Evolutionary conservation across 1,140 invertebrate genomes (phyloP).

Genomic region (Drosophila simulans): DNA sequence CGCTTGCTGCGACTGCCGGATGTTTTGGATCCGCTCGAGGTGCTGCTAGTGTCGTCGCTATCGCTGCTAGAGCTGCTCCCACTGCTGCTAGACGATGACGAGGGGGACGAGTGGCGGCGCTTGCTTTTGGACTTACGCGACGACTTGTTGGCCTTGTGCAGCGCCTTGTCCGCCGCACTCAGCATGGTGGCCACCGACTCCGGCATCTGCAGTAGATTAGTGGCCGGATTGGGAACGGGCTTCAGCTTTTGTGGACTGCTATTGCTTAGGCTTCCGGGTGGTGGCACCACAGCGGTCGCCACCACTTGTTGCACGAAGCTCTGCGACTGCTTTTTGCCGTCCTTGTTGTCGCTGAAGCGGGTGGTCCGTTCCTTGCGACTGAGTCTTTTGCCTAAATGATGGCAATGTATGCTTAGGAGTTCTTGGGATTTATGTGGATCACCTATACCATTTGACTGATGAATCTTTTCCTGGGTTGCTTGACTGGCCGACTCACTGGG

Average conservation of each 20-base stretch:
- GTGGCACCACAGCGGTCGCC: constrained; percentile 18
- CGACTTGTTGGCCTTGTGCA: constrained; percentile 60
- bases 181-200: constrained; percentile 64
- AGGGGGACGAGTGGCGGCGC: constrained; percentile 45
- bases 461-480: constrained; percentile 59
- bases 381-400: constrained; percentile 58
- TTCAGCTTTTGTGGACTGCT: constrained; percentile 38
- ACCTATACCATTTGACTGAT: constrained; percentile 58
- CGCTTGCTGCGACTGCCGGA: constrained; percentile 43
- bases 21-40: constrained; percentile 50
- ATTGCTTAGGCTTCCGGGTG: neutral
- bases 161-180: constrained; percentile 65
- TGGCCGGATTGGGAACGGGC: constrained; percentile 68
- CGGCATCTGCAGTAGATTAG: constrained; percentile 70
- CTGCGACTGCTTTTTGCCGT: constrained; percentile 55
- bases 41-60: constrained; percentile 33
- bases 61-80: constrained; percentile 42
- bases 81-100: constrained; percentile 57
- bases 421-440: no score
- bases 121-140: constrained; percentile 45
- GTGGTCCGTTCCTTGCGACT: constrained; percentile 77
- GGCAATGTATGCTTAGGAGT: neutral
- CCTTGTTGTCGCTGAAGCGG: constrained; percentile 81
- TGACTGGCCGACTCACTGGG: constrained; percentile 13
- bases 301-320: constrained; percentile 66